phyloP scores from a whole-genome alignment of 2,888 invertebrate species.

The Lordiphosa fenestrarum region DNA sequence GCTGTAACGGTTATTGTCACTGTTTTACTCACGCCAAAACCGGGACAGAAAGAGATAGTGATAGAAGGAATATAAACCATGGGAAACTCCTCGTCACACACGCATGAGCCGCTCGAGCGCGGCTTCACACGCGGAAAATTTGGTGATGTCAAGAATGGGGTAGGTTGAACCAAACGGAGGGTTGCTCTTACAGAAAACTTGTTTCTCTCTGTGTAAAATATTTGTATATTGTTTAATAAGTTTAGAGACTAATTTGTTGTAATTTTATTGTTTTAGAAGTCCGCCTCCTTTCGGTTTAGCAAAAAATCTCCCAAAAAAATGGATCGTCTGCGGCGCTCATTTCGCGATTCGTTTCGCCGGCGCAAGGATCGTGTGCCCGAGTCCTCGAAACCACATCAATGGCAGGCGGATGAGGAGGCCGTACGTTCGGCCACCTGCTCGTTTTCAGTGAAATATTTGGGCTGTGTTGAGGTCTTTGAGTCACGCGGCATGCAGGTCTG shows the following conservation, averaged over 20 bases:
- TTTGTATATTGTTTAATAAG: not conserved
- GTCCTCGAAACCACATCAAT: conserved; percentile 97
- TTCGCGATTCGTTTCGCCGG: conserved; percentile 95
- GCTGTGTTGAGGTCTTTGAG: conserved; percentile 99
- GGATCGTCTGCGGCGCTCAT: conserved; percentile 93
- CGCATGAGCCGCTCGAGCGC: conserved; percentile 90
- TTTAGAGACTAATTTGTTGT: not conserved
- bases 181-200: conserved; percentile 67
- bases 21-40: conserved; percentile 62
- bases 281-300: conserved; percentile 81
- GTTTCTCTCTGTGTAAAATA: conserved; percentile 56
- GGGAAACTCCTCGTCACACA: conserved; percentile 92
- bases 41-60: conserved; percentile 13
- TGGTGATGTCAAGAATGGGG: conserved; percentile 81
- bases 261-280: conserved; percentile 79
- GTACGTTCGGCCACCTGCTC: conserved; percentile 97
- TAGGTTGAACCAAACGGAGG: conserved; percentile 71
- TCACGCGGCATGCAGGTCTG: conserved; percentile 99
- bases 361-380: conserved; percentile 94
- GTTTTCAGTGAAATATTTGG: conserved; percentile 99
- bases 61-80: conserved; percentile 78
- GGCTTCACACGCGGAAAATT: conserved; percentile 81
- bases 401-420: conserved; percentile 98
- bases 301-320: conserved; percentile 88
- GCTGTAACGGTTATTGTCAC: conserved; percentile 62